Base-by-base conservation (phyloP, 2,888 invertebrate species). In the Malachius bipustulatus region DNA sequence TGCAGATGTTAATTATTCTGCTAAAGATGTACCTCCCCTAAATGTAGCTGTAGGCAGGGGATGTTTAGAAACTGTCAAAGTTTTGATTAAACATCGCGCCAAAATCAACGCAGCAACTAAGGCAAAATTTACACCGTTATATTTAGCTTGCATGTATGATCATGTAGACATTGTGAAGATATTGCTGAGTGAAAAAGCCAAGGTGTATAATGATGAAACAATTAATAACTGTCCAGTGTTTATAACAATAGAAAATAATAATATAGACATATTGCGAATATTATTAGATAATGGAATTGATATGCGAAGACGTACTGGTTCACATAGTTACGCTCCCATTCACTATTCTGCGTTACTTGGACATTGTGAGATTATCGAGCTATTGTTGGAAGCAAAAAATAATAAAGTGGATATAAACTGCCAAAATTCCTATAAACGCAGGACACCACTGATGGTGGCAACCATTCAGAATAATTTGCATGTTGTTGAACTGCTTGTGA, bases 231-330 rank as follows among this genome's bases (percentile, higher is more conserved):
- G 6, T 6, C 24, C 24, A n/a, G 6, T 19, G 6, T 19, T 8
- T 19, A 8, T 19, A 8, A n/a, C 24, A 19, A n/a, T n/a, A n/a
- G 24, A 6, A 8, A 19, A 19, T n/a, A 19, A 19, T 19, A 6
- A 8, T 8, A 19, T n/a, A 19, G 24, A 19, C 24, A 19, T 19
- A 8, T 6, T 19, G n/a, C 6, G 24, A 19, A 19, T 19, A 19
- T 19, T 19, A 19, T n/a, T 19, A 19, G 24, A 19, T 8, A 19
- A 19, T n/a, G n/a, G n/a, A n/a, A n/a, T n/a, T n/a, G n/a, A n/a
- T n/a, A n/a, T n/a, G n/a, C n/a, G n/a, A n/a, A n/a, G n/a, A n/a
- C n/a, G n/a, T n/a, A n/a, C n/a, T n/a, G n/a, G n/a, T n/a, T n/a
- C n/a, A n/a, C n/a, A n/a, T n/a, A n/a, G n/a, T n/a, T n/a, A n/a